A percentile compares a stretch with the other conserved stretches of the same genome.
Conservation (phyloP, 2,888 invertebrate species). For the Drosophila fulvimacula region DNA sequence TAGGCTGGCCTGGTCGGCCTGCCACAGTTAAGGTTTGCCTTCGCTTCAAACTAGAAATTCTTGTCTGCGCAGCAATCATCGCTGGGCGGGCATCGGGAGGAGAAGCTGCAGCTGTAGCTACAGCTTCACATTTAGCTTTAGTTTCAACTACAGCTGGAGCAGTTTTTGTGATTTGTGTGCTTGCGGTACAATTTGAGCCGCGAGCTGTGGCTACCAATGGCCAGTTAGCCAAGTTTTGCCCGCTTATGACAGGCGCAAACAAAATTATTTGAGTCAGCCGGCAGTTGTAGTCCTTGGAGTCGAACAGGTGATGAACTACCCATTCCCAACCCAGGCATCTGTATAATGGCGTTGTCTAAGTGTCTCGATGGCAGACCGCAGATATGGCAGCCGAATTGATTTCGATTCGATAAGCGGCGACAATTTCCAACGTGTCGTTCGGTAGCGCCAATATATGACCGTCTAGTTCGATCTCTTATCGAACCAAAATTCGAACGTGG, state of each 20-base stretch:
- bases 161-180: slow-evolving; percentile 75
- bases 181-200: slow-evolving; percentile 79
- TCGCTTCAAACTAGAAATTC: slow-evolving; percentile 72
- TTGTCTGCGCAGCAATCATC: slow-evolving; percentile 73
- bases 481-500: slow-evolving; percentile 15
- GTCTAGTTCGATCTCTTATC: slow-evolving; percentile 31
- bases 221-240: slow-evolving; percentile 58
- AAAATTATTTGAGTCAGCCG: slow-evolving; percentile 77
- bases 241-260: slow-evolving; percentile 83
- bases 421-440: slow-evolving; percentile 54
- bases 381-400: slow-evolving; percentile 71
- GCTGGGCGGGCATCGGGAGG: slow-evolving; percentile 42
- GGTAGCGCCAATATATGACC: slow-evolving; percentile 68
- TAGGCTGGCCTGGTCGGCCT: slow-evolving; percentile 30
- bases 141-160: slow-evolving; percentile 29
- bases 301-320: slow-evolving; percentile 69
- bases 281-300: slow-evolving; percentile 31
- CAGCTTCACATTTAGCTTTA: not conserved
- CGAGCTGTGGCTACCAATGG: slow-evolving; percentile 77
- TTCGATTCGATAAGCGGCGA: slow-evolving; percentile 68
- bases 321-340: slow-evolving; percentile 26
- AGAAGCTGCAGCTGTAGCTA: slow-evolving; percentile 21
- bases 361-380: slow-evolving; percentile 65
- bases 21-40: slow-evolving; percentile 68
- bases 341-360: slow-evolving; percentile 71